Evolutionary conservation across 2,113 vertebrate species (phyloP), one percentile per base, ranked within the genome.

Genomic region (Rhombomys opimus): DNA sequence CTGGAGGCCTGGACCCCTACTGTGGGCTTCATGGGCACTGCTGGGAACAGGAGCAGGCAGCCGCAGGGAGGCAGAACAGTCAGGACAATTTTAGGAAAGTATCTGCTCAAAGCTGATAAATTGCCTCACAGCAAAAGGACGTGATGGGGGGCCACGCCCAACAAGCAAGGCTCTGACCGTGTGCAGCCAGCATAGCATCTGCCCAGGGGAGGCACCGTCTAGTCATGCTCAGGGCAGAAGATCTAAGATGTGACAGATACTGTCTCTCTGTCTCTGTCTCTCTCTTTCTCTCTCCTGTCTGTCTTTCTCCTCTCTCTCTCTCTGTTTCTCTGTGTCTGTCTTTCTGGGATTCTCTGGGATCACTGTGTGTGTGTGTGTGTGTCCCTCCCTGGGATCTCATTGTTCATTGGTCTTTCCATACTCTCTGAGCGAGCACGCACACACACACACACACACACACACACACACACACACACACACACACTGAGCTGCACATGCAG

Each of bases 121-220:
- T 10, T 10, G 57, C 13, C 0, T 50, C 32, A 50, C 54, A 15
- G 76, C 82, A n/a, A 67, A 15, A 52, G 22, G 4, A 13, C 14
- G 27, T 65, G 50, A 15, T 77, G 65, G 11, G 11, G 15, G 18
- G 2, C 17, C 20, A 91, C 80, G 41, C 30, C 81, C 38, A 32
- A 85, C 59, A 68, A 67, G 84, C 8, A 41, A 93, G 93, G 78
- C 3, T 86, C 59, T 81, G 94, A 92, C 90, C 87, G 30, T 35
- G 0, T 3, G 52, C 0, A 0, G 2, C 0, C 8, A 14, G 54
- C 96, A 90, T 12, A 0, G 82, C 96, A 90, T 0, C 1, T 76
- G 27, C 68, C 0, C 85, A 0, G 22, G 25, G 0, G 0, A 75
- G 72, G 65, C 10, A 14, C 38, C 3, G 25, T 22, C 25, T 5